A percentile compares a stretch with the other conserved stretches of the same genome.
These are phyloP conservation scores for Delphinus delphis DNA, from an alignment of 2,113 vertebrate species.

Conservation along the genomic window DNA sequence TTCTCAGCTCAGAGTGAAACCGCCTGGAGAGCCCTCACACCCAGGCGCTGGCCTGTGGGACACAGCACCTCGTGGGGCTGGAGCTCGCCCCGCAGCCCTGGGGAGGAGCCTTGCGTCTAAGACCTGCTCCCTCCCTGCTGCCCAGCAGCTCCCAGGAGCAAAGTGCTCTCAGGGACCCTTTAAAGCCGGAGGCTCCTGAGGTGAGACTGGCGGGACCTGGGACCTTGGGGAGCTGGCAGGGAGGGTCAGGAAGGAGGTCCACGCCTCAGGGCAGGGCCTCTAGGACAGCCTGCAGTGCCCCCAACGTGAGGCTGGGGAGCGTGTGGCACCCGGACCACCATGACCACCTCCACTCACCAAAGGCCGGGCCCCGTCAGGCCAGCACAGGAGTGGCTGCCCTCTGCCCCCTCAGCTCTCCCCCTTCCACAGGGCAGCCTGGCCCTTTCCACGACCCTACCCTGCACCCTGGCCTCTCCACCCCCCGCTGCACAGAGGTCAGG, in stretches of 20 bases:
- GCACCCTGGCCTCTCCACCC: fast-evolving
- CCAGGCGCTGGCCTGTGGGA: too few relatives aligned
- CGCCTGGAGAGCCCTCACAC: too few relatives aligned
- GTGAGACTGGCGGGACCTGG: not conserved
- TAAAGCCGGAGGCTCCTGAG: not conserved
- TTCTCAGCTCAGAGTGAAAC: not conserved
- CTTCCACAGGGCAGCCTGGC: not conserved
- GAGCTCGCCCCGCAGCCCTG: not conserved
- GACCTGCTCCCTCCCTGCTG: not conserved
- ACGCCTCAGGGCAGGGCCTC: not conserved
- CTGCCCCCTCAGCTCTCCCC: not conserved
- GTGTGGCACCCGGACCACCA: not conserved
- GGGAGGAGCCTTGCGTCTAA: not conserved
- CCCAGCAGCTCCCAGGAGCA: not conserved
- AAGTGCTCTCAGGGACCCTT: fast-evolving
- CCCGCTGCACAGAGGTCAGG: too few relatives aligned
- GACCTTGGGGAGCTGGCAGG: not conserved
- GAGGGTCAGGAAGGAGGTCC: not conserved
- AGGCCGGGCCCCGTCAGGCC: not conserved
- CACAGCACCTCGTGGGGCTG: not conserved
- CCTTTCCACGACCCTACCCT: too few relatives aligned
- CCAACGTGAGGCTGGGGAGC: too few relatives aligned
- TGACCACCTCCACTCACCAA: not conserved
- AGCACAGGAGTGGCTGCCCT: fast-evolving
- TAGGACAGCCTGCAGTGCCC: not conserved